Evolutionary conservation across 2,797 vertebrate species (phyloP).

Genomic region (Selene dorsalis): DNA sequence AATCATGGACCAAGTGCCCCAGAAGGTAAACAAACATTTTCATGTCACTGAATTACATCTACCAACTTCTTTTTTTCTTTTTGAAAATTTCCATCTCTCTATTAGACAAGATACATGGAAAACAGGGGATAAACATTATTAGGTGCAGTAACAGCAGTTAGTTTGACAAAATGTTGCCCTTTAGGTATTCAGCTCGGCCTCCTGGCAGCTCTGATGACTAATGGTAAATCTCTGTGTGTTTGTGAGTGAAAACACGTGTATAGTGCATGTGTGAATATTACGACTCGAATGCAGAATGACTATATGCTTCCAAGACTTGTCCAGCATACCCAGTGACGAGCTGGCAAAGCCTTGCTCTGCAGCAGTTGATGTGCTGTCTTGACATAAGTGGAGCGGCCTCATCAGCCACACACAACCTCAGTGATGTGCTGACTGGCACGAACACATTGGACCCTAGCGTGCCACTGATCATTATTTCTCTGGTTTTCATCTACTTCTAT

Average conservation of each 20-base stretch:
- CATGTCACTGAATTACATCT: neutral
- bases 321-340: conserved; percentile 33
- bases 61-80: neutral
- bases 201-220: conserved; percentile 21
- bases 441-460: conserved; percentile 21
- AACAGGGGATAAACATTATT: neutral
- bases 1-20: too few relatives aligned
- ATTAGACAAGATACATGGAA: neutral
- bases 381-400: conserved; percentile 24
- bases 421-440: conserved; percentile 42
- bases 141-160: neutral
- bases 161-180: conserved; percentile 1
- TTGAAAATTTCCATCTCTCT: neutral
- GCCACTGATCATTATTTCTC: conserved; percentile 49
- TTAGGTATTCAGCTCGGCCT: neutral
- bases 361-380: conserved; percentile 35
- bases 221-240: conserved; percentile 22
- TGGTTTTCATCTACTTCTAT: conserved; percentile 34
- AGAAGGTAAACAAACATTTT: neutral
- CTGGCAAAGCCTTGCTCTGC: conserved; percentile 22
- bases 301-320: conserved; percentile 15
- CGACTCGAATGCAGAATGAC: conserved; percentile 28
- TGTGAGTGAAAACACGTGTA: conserved; percentile 19
- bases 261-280: conserved; percentile 18
- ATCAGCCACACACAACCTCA: conserved; percentile 24